Evolutionary conservation across 2,888 invertebrate species (phyloP), one percentile per base, ranked within the genome.

Genomic region (Trachelus iudaicus): DNA sequence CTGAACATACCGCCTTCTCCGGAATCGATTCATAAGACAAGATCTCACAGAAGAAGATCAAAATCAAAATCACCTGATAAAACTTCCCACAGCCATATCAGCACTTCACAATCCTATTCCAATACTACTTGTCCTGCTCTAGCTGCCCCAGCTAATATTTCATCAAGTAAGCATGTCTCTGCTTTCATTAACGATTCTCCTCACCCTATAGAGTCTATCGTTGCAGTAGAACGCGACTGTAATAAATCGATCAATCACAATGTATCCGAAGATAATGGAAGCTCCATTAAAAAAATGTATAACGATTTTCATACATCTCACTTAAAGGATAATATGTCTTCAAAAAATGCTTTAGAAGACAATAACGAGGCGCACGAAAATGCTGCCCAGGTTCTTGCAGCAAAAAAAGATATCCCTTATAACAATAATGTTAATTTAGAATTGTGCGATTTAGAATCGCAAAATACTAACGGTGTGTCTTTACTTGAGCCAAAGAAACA

Each of bases 1-100:
- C 69, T 78, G 1, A 71, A 79, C 15, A 79, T 78, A 4, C 85
- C 84, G 13, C 87, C 88, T 0, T 89, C 87, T 1, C 86, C 86
- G 15, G 87, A 86, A 37, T 85, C 86, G 34, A 78, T 83, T 35
- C 84, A 84, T 11, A 83, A 82, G 11, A 76, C 77, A 1, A 76
- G 77, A 34, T 9, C 71, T 13, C 83, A 83, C 73, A 76, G 79
- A 31, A 83, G 80, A 71, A 82, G 82, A 13, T 85, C 87, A 2
- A 79, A 82, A 78, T 87, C 88, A 12, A 84, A 82, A 75, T 87
- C 87, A 11, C 88, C 87, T 0, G 88, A 88, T 13, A 76, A 79
- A 23, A 33, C 4, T 15, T 34, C 30, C 13, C 74, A 37, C 35
- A 34, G 30, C 23, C 74, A 30, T 33, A 30, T 34, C 34, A 34